Evolutionary conservation across 1,140 invertebrate genomes (phyloP), one percentile per base, ranked within the genome.

Genomic region (Megathymus violae): DNA sequence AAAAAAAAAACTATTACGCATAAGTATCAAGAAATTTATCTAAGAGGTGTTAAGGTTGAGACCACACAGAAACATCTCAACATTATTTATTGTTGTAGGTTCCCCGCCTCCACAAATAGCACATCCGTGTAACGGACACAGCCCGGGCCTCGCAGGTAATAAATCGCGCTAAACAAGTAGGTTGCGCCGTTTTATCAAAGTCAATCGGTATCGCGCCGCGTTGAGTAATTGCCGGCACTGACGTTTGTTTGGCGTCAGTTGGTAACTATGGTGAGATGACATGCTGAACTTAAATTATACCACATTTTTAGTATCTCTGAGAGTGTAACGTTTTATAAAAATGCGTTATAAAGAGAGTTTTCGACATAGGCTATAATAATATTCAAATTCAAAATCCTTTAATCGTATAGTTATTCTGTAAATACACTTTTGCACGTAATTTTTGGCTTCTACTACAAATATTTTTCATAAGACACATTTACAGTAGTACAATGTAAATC

Each of bases 91-190:
- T 0, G 16, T 4, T 46, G 22, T 46, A 19, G n/a, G 7, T 40
- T 31, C n/a, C 9, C 59, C 80, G 44, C 69, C 31, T 84, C 77
- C 77, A 74, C 56, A 64, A 19, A 64, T 76, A 44, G 31, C 51
- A 60, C 64, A 56, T 78, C 71, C 5, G 16, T 51, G 74, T 50
- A 56, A 41, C 77, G 73, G 76, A 77, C 75, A 74, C 74, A 71
- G 76, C 74, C 74, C 71, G 74, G 70, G 75, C 76, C 79, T 80
- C 82, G 72, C 84, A 87, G 84, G 85, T 88, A 90, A 90, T 90
- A 90, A 88, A 90, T 90, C 82, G 80, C 76, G 82, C 82, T 88
- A 88, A 86, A 88, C 88, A 88, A 88, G 88, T 90, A 88, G 85
- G 85, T 88, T 88, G 84, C 75, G 74, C 75, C 85, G 82, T 88